Conservation (phyloP, 2,888 invertebrate genomes). For the Phrixothrix hirtus region DNA sequence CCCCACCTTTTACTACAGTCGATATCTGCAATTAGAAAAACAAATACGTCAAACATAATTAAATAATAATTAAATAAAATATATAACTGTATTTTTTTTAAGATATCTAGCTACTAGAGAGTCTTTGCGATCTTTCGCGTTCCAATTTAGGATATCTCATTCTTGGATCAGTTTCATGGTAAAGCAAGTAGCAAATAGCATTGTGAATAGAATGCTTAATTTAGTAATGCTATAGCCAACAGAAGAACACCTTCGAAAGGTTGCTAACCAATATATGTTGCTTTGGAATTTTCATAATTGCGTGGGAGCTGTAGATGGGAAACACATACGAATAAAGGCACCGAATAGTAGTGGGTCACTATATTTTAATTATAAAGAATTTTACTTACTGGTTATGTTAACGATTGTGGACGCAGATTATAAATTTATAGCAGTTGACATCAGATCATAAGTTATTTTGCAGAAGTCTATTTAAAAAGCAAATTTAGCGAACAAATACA, state of each 20-base stretch:
- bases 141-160: neutral
- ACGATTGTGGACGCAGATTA: too few species aligned
- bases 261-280: neutral
- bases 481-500: too few species aligned
- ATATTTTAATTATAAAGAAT: constrained; percentile 1
- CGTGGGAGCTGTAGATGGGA: neutral
- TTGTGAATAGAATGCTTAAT: neutral
- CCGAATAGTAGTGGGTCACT: too few species aligned
- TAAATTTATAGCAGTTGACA: too few species aligned
- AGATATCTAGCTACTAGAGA: constrained; percentile 1
- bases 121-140: too few species aligned
- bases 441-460: neutral
- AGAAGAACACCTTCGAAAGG: neutral
- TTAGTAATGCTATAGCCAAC: neutral
- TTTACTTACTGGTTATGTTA: too few species aligned
- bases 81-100: neutral
- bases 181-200: neutral
- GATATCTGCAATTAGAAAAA: neutral
- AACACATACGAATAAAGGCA: neutral
- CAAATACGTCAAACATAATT: neutral
- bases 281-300: constrained; percentile 1
- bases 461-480: constrained; percentile 30
- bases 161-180: neutral
- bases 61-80: neutral
- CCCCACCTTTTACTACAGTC: neutral